phyloP scores from a whole-genome alignment of 2,888 invertebrate genomes.

The Pammene fasciana region DNA sequence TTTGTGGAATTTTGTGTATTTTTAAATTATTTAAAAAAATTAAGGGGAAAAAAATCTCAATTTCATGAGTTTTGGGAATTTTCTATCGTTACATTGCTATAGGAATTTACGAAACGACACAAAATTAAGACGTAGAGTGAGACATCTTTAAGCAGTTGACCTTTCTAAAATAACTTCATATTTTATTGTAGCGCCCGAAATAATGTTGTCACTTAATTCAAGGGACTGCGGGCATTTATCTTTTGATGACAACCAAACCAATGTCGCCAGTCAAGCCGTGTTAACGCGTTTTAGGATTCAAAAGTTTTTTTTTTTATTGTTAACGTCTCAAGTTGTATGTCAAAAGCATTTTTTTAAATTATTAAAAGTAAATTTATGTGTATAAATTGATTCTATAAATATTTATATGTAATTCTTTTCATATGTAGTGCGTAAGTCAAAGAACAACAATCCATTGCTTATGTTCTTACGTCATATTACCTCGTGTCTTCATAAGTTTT shows the following conservation, averaged over 20 bases:
- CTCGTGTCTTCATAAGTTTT: too few species aligned
- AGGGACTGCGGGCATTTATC: conserved; percentile 69
- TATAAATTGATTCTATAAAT: neutral
- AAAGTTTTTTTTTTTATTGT: conserved; percentile 52
- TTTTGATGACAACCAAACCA: conserved; percentile 69
- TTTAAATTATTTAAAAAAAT: too few species aligned
- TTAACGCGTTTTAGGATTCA: conserved; percentile 44
- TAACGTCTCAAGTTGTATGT: conserved; percentile 60
- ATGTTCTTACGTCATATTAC: too few species aligned
- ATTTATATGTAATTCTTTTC: neutral
- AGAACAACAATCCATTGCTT: too few species aligned
- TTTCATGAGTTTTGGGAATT: too few species aligned
- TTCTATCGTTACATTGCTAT: too few species aligned
- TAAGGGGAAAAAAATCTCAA: too few species aligned
- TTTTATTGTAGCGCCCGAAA: conserved; percentile 52
- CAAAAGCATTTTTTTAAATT: too few species aligned
- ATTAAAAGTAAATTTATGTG: too few species aligned
- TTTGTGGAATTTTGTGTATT: too few species aligned
- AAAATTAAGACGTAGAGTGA: too few species aligned
- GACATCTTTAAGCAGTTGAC: neutral
- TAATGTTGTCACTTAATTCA: conserved; percentile 69
- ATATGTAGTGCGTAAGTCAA: neutral
- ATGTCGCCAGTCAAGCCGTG: conserved; percentile 66
- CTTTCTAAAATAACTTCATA: conserved; percentile 13
- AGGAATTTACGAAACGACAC: too few species aligned